Evolutionary conservation across 2,113 vertebrate species (phyloP), one percentile per base, ranked within the genome.

Genomic region (Nothoprocta perdicaria): DNA sequence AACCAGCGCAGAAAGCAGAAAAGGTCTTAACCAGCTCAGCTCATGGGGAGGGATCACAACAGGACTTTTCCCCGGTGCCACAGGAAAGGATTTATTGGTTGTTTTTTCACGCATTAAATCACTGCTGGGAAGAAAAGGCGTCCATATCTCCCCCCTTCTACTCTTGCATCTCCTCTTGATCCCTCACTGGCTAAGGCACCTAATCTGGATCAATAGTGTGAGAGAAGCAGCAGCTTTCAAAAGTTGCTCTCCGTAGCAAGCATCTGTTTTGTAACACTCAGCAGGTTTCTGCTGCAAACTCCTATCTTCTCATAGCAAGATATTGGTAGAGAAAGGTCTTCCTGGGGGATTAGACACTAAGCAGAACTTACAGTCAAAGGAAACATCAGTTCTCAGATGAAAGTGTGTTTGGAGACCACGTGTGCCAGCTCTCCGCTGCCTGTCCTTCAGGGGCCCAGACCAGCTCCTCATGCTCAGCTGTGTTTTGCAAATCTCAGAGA

Each of bases 261-360:
- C 53, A 65, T 6, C 14, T n/a, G 12, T 73, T 76, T 31, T 14
- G 22, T 14, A 19, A 60, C 4, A 40, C 6, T 15, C 45, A 19
- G 12, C 15, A 76, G 12, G 14, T 2, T 0, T 35, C 69, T 84
- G 85, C 8, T 31, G 74, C 22, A 38, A 75, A 6, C 46, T 31
- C 33, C 41, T 72, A 15, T 40, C 22, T 68, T 84, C 38, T 62
- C 38, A 27, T 18, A 40, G 8, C 9, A 17, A 52, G 8, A 8
- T 29, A 14, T 8, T 60, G 26, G 38, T 29, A 40, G 27, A 40
- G 9, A 3, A 14, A 77, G 26, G 52, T 35, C 31, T 65, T 43
- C 31, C 65, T 16, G n/a, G 2, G 2, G 1, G 13, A 21, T 31
- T 10, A 72, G 48, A 53, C 0, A 1, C 4, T 18, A 8, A 76